phyloP scores from a whole-genome alignment of 2,797 vertebrate genomes.

The Manis javanica region DNA sequence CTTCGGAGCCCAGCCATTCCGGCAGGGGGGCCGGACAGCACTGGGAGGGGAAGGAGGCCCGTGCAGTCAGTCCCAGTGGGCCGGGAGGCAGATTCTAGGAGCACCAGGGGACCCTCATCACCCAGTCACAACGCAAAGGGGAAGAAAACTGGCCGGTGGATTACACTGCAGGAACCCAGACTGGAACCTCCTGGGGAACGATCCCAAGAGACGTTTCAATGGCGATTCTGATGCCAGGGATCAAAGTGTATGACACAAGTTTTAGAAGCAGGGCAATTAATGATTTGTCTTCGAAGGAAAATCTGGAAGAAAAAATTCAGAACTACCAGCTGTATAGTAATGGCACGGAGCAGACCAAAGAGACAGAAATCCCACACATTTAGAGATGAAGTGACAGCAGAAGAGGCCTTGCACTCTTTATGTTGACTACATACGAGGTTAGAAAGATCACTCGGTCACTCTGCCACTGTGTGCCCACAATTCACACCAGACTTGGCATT shows the following conservation, averaged over 20 bases:
- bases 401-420: neutral
- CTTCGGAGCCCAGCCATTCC: neutral
- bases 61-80: neutral
- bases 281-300: constrained; percentile 59
- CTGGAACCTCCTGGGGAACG: neutral
- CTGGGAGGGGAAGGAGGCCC: neutral
- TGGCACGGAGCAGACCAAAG: neutral
- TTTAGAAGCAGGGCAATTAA: constrained; percentile 21
- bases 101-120: neutral
- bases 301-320: constrained; percentile 12
- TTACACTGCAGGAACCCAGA: neutral
- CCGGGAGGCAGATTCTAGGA: neutral
- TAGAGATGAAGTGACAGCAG: neutral
- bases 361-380: neutral
- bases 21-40: neutral
- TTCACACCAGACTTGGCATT: neutral
- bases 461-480: neutral
- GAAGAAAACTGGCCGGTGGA: neutral
- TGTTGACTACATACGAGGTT: neutral
- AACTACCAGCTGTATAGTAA: neutral
- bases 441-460: neutral
- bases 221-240: neutral
- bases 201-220: constrained; percentile 39
- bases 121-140: neutral
- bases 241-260: constrained; percentile 15